phyloP scores from a whole-genome alignment of 2,888 invertebrate genomes.

The Andrena camellia region DNA sequence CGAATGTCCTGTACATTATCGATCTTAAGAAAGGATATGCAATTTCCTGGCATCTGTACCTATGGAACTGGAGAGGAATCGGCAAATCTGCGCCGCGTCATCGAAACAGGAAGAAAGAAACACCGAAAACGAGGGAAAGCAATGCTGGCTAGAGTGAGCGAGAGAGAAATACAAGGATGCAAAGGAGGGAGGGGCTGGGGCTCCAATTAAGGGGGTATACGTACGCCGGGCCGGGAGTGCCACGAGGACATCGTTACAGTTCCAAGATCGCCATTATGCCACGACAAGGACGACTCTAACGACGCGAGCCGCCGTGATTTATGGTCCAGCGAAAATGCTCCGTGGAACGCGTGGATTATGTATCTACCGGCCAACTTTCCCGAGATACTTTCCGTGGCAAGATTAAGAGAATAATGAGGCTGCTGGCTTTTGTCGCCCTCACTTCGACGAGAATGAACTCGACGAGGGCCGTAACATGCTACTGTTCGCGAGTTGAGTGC shows the following conservation, averaged over 20 bases:
- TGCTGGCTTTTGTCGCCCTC: slow-evolving; percentile 46
- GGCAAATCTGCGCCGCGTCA: slow-evolving; percentile 1
- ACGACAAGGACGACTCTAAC: slow-evolving; percentile 75
- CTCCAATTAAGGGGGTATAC: slow-evolving; percentile 69
- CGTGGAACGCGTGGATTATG: slow-evolving; percentile 66
- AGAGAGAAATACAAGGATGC: not conserved
- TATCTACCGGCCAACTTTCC: slow-evolving; percentile 64
- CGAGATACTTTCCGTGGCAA: slow-evolving; percentile 53
- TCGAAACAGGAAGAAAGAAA: slow-evolving; percentile 3
- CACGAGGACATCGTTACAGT: slow-evolving; percentile 74
- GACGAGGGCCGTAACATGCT: slow-evolving; percentile 30
- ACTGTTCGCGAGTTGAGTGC: not conserved
- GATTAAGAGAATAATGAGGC: slow-evolving; percentile 69
- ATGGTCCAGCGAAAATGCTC: slow-evolving; percentile 71
- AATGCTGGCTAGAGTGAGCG: not conserved
- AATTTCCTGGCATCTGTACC: not conserved
- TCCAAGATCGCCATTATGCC: slow-evolving; percentile 76
- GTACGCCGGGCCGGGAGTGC: slow-evolving; percentile 46
- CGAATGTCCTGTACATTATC: not conserved
- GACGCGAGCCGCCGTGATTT: slow-evolving; percentile 76
- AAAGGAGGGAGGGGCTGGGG: slow-evolving; percentile 41
- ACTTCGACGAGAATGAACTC: slow-evolving; percentile 57
- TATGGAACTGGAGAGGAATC: slow-evolving; percentile 18
- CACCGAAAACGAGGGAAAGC: not conserved
- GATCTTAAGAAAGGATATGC: slow-evolving; percentile 6